Percentiles rank a stretch among this genome's conserved stretches.
phyloP scores from a whole-genome alignment of 2,888 invertebrate genomes.

The Lasioglossum oenotherae region DNA sequence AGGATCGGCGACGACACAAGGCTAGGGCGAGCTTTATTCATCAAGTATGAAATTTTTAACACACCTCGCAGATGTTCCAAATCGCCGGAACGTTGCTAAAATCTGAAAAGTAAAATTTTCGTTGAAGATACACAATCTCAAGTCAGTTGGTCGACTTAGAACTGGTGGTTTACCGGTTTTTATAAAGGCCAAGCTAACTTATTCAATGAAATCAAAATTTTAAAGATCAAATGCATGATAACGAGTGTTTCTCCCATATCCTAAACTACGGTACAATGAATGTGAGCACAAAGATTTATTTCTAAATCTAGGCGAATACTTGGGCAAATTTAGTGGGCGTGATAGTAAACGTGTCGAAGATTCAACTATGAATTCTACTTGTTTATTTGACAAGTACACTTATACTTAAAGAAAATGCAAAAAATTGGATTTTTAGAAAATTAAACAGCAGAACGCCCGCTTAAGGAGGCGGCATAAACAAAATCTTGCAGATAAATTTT shows the following conservation, averaged over 20 bases:
- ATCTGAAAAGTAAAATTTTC: too few relatives aligned
- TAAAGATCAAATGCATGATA: too few relatives aligned
- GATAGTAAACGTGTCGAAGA: background rate
- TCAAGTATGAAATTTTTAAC: background rate
- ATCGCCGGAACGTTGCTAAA: too few relatives aligned
- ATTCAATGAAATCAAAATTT: too few relatives aligned
- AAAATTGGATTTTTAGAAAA: background rate
- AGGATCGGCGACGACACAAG: constrained; percentile 42
- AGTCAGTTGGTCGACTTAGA: too few relatives aligned
- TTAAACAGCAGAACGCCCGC: background rate
- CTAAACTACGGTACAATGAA: background rate
- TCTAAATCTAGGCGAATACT: too few relatives aligned
- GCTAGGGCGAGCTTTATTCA: background rate
- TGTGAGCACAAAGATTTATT: too few relatives aligned
- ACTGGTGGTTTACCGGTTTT: too few relatives aligned
- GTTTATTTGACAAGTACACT: background rate
- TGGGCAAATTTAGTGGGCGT: too few relatives aligned
- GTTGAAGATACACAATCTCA: too few relatives aligned
- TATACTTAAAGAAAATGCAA: background rate
- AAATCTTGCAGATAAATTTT: background rate
- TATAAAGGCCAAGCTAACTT: too few relatives aligned
- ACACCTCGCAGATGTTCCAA: too few relatives aligned
- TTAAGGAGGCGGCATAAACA: background rate
- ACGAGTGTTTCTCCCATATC: background rate
- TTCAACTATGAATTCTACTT: background rate